Conservation (phyloP, 2,797 vertebrate genomes). For the Enteromius mattozi region DNA sequence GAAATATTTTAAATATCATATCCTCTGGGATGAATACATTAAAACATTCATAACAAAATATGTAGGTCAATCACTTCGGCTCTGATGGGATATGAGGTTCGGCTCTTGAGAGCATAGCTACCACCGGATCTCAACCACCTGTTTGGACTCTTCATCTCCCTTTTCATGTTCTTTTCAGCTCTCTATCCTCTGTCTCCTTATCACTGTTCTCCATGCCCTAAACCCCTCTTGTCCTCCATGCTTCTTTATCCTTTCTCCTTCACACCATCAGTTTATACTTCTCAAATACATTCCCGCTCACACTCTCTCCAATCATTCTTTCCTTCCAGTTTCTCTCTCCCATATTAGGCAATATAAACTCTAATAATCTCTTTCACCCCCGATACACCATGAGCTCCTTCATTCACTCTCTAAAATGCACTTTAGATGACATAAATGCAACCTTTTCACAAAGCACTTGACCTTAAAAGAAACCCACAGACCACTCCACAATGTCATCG, state of each 20-base stretch:
- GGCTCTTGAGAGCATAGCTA: constrained; percentile 3
- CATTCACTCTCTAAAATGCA: neutral
- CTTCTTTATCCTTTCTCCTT: constrained; percentile 39
- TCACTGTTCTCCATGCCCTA: constrained; percentile 45
- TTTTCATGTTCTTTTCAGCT: constrained; percentile 23
- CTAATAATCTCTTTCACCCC: constrained; percentile 33
- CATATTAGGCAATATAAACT: constrained; percentile 39
- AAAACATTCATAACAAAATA: constrained; percentile 35
- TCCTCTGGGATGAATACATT: constrained; percentile 27
- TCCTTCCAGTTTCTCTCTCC: constrained; percentile 1
- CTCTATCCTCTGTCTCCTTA: constrained; percentile 44
- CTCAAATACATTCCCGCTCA: constrained; percentile 15
- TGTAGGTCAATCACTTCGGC: constrained; percentile 38
- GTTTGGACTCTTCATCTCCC: constrained; percentile 22
- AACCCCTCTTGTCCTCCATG: constrained; percentile 31
- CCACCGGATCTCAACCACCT: constrained; percentile 29
- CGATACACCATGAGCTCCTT: constrained; percentile 13
- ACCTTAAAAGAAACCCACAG: constrained; percentile 38
- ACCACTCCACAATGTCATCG: neutral
- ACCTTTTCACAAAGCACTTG: constrained; percentile 19
- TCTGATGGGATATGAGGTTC: constrained; percentile 12
- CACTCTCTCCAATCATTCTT: constrained; percentile 8
- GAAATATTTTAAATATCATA: constrained; percentile 15
- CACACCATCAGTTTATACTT: constrained; percentile 39
- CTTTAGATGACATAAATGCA: constrained; percentile 4